Base-by-base conservation (phyloP, 1,140 invertebrate species). In the Maniola jurtina region DNA sequence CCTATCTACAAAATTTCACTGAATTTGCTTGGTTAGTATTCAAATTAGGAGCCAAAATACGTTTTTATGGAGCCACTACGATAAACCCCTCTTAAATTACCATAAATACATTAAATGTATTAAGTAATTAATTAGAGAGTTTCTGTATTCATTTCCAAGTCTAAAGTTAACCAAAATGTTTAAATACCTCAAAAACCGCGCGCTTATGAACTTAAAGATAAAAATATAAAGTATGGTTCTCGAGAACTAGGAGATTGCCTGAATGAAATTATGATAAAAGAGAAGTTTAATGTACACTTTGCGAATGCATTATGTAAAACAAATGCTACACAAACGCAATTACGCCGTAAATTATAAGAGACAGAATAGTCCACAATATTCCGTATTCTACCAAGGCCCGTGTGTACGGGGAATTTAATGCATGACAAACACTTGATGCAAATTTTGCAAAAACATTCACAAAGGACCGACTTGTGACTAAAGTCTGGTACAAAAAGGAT, bases 381-480 rank as follows among this genome's bases (percentile, higher is more conserved):
- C 50, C 62, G 38, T 54, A 56, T 45, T 55, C 62, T 48, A 52
- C 48, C 36, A 50, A 9, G 14, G 42, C 36, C 25, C 57, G n/a
- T 38, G 50, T 60, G 52, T 34, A 42, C 47, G 34, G 58, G 33
- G 52, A 67, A 59, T 61, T 67, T 67, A 67, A 61, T 67, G 65
- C 52, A 67, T 45, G 25, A 61, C 65, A 67, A 67, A 67, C 59
- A 61, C 59, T 61, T 56, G 56, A 68, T 68, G 66, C 61, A 63
- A 68, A 63, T 68, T 68, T 68, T 66, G 14, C 42, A 64, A 68
- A 71, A 75, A 73, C 71, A 68, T 56, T 55, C 50, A 62, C 54
- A 57, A 66, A 64, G 67, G 56, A 34, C 52, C 11, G 16, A 55
- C 52, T 55, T 34, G 16, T 9, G 9, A 55, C 52, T 55, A 55